Base-by-base conservation (phyloP, 1,140 invertebrate species). In the Anastrepha ludens region DNA sequence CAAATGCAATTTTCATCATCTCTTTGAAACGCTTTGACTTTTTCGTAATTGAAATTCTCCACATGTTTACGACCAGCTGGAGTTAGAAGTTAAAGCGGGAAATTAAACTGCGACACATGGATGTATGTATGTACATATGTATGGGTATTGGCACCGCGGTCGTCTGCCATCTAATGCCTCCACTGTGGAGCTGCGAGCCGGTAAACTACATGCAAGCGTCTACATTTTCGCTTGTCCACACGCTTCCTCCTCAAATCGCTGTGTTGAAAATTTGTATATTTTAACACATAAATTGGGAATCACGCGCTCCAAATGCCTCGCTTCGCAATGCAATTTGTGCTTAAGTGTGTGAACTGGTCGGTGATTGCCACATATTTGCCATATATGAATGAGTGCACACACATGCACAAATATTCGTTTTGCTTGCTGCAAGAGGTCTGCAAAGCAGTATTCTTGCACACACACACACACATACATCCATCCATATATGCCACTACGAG, bases 271-370 rank as follows among this genome's bases (percentile, higher is more conserved):
- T 85, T 85, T 47, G 39, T 20, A 5, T 85, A 86, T 86, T 67
- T 39, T 67, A 88, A 78, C 67, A 44, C 55, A 86, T 88, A 86
- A 88, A 88, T 88, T 86, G 70, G 67, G 55, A 88, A 87, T 87
- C 87, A 87, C 86, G 87, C 87, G 74, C 74, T 64, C 60, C 67
- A 44, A 29, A 47, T 86, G 85, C 39, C 85, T 62, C 85, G 39
- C 85, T 62, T 62, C 20, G 39, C 50, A 20, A 81, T 81, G 47
- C 47, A 81, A 86, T 86, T 86, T 86, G 59, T 60, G 85, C 29
- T 60, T 86, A 62, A 62, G 13, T 86, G 85, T 86, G 85, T 29
- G 44, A 81, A 81, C 74, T 55, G 74, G 74, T 81, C 74, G n/a
- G 47, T 58, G 74, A 81, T 58, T 81, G 44, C 47, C 74, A 55